Percentiles rank a stretch among this genome's conserved stretches.
These are phyloP conservation scores for Tenthredo livida DNA, from an alignment of 2,888 invertebrate genomes.

Conservation along the genomic window DNA sequence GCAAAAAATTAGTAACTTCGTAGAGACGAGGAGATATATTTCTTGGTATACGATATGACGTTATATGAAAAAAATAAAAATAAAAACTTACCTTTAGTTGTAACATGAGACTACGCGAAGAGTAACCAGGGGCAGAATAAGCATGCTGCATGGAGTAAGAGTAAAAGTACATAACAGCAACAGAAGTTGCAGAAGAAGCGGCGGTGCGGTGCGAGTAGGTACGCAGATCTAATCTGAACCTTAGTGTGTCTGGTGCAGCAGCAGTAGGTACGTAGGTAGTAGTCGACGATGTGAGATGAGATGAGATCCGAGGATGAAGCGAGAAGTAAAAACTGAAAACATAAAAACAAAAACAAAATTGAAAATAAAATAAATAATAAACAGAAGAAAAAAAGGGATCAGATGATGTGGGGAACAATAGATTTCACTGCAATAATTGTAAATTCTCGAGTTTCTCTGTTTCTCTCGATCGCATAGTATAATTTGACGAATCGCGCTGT, in stretches of 20 bases:
- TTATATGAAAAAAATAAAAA: too few relatives aligned
- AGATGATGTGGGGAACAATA: too few relatives aligned
- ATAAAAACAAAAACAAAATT: background rate
- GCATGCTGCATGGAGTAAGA: background rate
- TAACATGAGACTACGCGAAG: constrained; percentile 12
- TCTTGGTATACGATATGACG: too few relatives aligned
- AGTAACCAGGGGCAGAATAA: constrained; percentile 50
- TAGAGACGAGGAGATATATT: too few relatives aligned
- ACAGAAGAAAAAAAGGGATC: too few relatives aligned
- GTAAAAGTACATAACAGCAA: constrained; percentile 50
- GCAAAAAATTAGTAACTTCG: too few relatives aligned
- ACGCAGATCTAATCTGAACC: constrained; percentile 21
- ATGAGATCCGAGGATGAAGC: background rate
- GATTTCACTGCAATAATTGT: background rate
- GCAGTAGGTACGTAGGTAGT: background rate
- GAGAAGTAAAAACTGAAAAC: background rate
- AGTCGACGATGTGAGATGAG: background rate
- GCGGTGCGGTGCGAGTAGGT: too few relatives aligned
- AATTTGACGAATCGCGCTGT: background rate
- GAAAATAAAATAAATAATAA: background rate
- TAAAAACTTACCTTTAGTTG: background rate
- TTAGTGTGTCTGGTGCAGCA: background rate
- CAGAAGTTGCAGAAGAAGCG: constrained; percentile 58
- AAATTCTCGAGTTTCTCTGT: background rate
- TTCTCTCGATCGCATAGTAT: background rate